Percentiles rank a stretch among this genome's conserved stretches.
phyloP scores from a whole-genome alignment of 2,888 invertebrate genomes.

The Drosophila bunnanda region DNA sequence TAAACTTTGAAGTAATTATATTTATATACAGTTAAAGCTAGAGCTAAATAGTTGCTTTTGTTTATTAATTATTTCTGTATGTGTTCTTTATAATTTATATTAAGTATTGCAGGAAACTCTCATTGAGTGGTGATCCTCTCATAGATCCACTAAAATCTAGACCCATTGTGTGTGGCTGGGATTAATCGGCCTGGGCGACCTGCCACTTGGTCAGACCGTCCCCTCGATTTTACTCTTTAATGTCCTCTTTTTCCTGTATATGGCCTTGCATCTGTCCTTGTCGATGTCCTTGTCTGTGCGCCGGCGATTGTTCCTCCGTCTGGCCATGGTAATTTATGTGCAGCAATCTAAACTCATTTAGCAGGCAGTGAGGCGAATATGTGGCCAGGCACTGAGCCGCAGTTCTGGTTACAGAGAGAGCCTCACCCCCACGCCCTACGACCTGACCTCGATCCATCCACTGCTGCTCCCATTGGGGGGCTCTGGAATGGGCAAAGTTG shows the following conservation, averaged over 20 bases:
- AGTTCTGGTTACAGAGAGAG: conserved; percentile 6
- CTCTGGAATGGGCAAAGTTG: conserved; percentile 46
- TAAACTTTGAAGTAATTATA: not conserved
- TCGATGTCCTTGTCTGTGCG: conserved; percentile 25
- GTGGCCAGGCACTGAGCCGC: conserved; percentile 36
- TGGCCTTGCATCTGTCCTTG: conserved; percentile 17
- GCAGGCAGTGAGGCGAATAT: conserved; percentile 60
- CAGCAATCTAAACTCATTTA: conserved; percentile 69
- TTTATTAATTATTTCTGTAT: no score
- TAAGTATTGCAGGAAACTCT: not conserved
- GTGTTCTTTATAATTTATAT: not conserved
- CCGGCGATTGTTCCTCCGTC: conserved; percentile 35
- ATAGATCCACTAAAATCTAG: not conserved
- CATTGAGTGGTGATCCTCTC: not conserved
- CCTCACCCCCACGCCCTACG: conserved; percentile 8
- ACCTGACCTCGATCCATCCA: conserved; percentile 39
- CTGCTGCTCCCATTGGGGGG: conserved; percentile 29
- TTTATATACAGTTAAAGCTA: not conserved
- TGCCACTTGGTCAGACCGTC: conserved; percentile 14
- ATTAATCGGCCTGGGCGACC: conserved; percentile 15
- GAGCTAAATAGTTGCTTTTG: no score
- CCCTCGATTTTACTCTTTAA: conserved; percentile 23
- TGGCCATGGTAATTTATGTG: conserved; percentile 63
- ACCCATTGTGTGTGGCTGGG: conserved; percentile 6
- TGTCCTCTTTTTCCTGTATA: conserved; percentile 15